Percentiles rank a stretch among this genome's conserved stretches.
phyloP scores from a whole-genome alignment of 2,888 invertebrate species.

The Parnassius mnemosyne region DNA sequence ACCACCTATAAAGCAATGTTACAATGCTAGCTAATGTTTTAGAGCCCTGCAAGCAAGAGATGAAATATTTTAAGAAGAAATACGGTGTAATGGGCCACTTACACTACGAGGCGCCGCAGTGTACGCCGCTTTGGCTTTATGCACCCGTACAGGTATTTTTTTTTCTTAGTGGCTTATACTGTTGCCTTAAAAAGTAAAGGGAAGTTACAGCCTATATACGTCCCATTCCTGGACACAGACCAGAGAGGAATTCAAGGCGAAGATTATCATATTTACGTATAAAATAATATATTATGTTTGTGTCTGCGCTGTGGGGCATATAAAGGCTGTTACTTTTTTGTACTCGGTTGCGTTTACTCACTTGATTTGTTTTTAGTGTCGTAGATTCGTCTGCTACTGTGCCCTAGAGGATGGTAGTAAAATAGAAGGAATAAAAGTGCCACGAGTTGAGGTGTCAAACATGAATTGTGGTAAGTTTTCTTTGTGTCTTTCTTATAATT shows the following conservation, averaged over 20 bases:
- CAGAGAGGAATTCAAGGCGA: too few relatives aligned
- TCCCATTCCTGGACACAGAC: too few relatives aligned
- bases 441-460: slow-evolving; percentile 68
- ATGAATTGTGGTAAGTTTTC: slow-evolving; percentile 65
- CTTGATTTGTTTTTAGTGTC: slow-evolving; percentile 49
- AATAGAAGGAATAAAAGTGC: slow-evolving; percentile 67
- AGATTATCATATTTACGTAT: too few relatives aligned
- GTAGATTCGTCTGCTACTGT: slow-evolving; percentile 70
- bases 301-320: too few relatives aligned
- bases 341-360: too few relatives aligned
- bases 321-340: too few relatives aligned
- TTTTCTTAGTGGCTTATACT: too few relatives aligned
- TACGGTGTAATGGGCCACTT: slow-evolving; percentile 62
- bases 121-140: slow-evolving; percentile 69
- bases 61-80: slow-evolving; percentile 71
- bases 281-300: too few relatives aligned
- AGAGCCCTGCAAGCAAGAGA: slow-evolving; percentile 68
- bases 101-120: slow-evolving; percentile 68
- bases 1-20: too few relatives aligned
- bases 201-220: too few relatives aligned
- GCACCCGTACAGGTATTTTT: slow-evolving; percentile 63
- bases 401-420: slow-evolving; percentile 64
- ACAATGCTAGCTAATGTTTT: slow-evolving; percentile 12
- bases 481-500: background rate
- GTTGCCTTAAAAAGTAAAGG: too few relatives aligned